Percentiles rank a stretch among this genome's conserved stretches.
phyloP scores from a whole-genome alignment of 2,797 vertebrate genomes.

The Poecilia picta region DNA sequence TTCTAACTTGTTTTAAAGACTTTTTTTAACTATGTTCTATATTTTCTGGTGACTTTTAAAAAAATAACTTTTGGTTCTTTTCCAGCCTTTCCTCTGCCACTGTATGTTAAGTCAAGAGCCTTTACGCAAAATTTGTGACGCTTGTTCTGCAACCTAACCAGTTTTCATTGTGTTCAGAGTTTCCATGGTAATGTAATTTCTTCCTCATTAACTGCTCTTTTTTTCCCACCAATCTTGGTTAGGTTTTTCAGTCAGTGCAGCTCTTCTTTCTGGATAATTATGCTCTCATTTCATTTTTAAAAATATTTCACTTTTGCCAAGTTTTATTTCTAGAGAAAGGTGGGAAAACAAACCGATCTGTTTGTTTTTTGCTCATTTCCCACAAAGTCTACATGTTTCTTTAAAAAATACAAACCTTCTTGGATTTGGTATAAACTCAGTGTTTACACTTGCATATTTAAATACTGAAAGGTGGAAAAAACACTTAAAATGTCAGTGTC shows the following conservation, averaged over 20 bases:
- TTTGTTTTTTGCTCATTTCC: background rate
- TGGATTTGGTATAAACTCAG: background rate
- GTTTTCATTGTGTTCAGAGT: constrained; percentile 67
- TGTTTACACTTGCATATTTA: constrained; percentile 7
- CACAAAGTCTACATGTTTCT: background rate
- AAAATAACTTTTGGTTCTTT: constrained; percentile 26
- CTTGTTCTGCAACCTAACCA: constrained; percentile 42
- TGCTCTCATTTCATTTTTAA: constrained; percentile 16
- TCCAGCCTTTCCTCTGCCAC: constrained; percentile 34
- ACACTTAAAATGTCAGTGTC: constrained; percentile 5
- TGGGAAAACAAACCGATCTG: background rate
- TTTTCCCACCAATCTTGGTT: constrained; percentile 34
- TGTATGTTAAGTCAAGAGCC: constrained; percentile 53
- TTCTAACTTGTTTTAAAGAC: background rate
- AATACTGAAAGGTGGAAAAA: constrained; percentile 20
- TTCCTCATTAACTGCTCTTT: constrained; percentile 64
- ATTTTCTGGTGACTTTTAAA: constrained; percentile 24
- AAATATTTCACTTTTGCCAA: constrained; percentile 39
- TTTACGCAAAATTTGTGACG: constrained; percentile 48
- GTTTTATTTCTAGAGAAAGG: constrained; percentile 22
- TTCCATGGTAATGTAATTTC: constrained; percentile 69
- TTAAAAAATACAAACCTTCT: background rate
- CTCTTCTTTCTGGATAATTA: constrained; percentile 30
- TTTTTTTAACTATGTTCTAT: constrained; percentile 4
- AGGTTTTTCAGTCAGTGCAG: constrained; percentile 40